Conservation (phyloP, 2,113 vertebrate genomes). For the Globicephala melas region DNA sequence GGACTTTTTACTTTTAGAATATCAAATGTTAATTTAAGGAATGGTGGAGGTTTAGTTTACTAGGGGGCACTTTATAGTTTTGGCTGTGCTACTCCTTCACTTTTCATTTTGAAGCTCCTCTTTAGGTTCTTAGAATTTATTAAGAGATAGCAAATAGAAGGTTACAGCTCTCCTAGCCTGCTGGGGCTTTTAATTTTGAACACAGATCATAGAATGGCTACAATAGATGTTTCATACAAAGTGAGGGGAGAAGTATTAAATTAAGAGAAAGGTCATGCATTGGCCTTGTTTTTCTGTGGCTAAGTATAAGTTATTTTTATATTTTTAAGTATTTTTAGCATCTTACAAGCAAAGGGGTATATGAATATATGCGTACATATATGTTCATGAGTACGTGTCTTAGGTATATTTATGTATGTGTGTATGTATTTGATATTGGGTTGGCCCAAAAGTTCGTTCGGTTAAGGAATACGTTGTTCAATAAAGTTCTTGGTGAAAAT, state of each 20-base stretch:
- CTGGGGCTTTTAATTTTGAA: background rate
- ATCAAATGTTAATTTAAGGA: background rate
- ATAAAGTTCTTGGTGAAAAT: too few relatives aligned
- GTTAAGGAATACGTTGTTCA: too few relatives aligned
- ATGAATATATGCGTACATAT: background rate
- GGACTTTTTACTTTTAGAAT: background rate
- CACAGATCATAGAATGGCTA: background rate
- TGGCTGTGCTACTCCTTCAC: background rate
- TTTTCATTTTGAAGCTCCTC: background rate
- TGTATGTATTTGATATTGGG: background rate
- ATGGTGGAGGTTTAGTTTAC: background rate
- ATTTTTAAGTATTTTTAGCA: conserved; percentile 31
- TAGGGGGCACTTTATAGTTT: background rate
- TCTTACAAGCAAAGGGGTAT: background rate
- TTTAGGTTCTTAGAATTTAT: background rate
- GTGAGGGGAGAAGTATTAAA: background rate
- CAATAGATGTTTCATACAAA: background rate
- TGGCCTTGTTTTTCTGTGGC: background rate
- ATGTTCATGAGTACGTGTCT: background rate
- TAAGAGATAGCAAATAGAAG: background rate
- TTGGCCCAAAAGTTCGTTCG: too few relatives aligned
- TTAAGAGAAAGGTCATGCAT: background rate
- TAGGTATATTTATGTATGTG: background rate
- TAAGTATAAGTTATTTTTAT: background rate
- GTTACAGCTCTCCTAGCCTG: background rate